Percentiles rank a stretch among this genome's conserved stretches.
phyloP scores from a whole-genome alignment of 1,140 invertebrate species.

The Orius insidiosus region DNA sequence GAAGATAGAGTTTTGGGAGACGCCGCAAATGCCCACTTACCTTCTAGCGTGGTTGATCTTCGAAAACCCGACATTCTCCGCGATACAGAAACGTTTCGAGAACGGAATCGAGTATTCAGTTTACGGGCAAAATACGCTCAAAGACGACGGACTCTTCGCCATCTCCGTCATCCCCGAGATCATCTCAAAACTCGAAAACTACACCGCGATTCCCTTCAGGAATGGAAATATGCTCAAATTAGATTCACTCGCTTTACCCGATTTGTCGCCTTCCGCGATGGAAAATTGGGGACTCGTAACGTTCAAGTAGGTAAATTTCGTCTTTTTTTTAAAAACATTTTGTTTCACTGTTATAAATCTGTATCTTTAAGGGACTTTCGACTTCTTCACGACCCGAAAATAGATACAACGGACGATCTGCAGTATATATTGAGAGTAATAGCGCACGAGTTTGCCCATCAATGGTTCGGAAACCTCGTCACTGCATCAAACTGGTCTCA shows the following conservation, averaged over 20 bases:
- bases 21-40: constrained; percentile 22
- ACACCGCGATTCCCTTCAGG: background rate
- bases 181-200: background rate
- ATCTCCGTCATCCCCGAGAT: background rate
- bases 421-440: constrained; percentile 4
- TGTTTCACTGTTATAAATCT: too few relatives aligned
- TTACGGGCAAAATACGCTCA: background rate
- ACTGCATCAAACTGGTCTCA: constrained; percentile 34
- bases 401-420: background rate
- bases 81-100: background rate
- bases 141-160: background rate
- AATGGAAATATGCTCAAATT: constrained; percentile 34
- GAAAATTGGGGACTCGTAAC: constrained; percentile 85
- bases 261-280: constrained; percentile 87
- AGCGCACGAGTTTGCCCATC: constrained; percentile 9
- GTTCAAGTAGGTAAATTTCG: constrained; percentile 59
- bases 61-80: background rate
- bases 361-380: background rate
- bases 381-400: background rate
- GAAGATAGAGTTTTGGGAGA: constrained; percentile 17
- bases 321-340: too few relatives aligned
- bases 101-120: too few relatives aligned
- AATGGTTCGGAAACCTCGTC: constrained; percentile 27
- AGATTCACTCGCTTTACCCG: constrained; percentile 83
- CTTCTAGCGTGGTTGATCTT: constrained; percentile 15